Conservation (phyloP, 2,797 vertebrate genomes). For the Simalia tracyae region DNA sequence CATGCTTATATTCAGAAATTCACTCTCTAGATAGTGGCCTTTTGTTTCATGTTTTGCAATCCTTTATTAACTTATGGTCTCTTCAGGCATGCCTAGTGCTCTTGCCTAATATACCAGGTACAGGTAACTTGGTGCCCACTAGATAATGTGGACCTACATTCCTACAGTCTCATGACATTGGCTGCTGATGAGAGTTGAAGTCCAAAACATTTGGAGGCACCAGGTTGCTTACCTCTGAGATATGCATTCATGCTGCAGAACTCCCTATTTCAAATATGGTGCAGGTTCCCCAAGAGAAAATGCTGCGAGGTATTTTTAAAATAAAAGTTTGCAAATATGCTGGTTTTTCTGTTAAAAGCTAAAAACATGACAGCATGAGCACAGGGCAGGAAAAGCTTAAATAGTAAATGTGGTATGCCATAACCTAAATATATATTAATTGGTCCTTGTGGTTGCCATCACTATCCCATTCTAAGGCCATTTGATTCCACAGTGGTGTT, state of each 20-base stretch:
- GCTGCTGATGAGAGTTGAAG: background rate
- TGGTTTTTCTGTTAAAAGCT: background rate
- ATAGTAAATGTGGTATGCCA: background rate
- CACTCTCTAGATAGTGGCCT: background rate
- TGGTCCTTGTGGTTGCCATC: background rate
- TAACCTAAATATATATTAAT: background rate
- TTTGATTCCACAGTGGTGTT: too few relatives aligned
- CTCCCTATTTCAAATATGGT: background rate
- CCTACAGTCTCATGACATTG: background rate
- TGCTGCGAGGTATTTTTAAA: background rate
- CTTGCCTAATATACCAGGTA: background rate
- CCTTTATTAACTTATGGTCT: background rate
- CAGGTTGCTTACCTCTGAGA: background rate
- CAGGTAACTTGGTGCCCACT: background rate
- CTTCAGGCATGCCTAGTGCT: background rate
- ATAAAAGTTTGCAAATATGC: background rate
- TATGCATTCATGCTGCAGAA: background rate
- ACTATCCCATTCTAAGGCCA: background rate
- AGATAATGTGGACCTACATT: background rate
- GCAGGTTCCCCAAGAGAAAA: background rate
- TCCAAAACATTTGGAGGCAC: background rate
- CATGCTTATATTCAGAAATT: background rate
- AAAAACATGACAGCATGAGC: background rate
- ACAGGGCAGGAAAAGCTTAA: background rate
- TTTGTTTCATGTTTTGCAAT: background rate